These are phyloP conservation scores for Ara ararauna DNA, from an alignment of 2,797 vertebrate genomes.

Conservation along the genomic window DNA sequence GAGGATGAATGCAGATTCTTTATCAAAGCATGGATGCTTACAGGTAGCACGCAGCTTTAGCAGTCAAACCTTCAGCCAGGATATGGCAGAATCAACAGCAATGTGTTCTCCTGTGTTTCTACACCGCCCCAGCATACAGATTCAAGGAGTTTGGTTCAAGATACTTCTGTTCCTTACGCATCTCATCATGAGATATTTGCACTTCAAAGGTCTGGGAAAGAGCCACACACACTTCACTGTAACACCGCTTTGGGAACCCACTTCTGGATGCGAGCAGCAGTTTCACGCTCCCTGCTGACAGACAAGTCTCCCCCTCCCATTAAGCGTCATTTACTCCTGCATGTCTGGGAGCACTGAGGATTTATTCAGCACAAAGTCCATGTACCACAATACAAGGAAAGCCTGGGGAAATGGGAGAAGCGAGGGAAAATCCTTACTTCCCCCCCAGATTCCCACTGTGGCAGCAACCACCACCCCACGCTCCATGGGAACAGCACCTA, in stretches of 20 bases:
- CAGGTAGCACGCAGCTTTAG: not conserved
- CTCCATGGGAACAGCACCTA: not conserved
- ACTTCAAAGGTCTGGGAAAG: not conserved
- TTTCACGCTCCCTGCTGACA: not conserved
- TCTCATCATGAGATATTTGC: fast-evolving
- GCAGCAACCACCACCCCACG: not conserved
- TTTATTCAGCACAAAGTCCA: not conserved
- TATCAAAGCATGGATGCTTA: not conserved
- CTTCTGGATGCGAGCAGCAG: not conserved
- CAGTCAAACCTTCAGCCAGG: not conserved
- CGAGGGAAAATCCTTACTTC: not conserved
- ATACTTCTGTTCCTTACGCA: not conserved
- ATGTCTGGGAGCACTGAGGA: not conserved
- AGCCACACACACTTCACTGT: too few relatives aligned
- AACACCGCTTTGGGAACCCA: fast-evolving
- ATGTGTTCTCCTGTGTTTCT: fast-evolving
- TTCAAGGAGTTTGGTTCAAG: not conserved
- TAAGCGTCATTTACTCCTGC: fast-evolving
- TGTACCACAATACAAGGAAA: not conserved
- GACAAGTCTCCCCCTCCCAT: too few relatives aligned
- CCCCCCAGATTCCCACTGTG: not conserved
- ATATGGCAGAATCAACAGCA: not conserved
- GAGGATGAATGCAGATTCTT: not conserved
- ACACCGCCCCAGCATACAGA: not conserved
- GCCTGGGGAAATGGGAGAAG: not conserved